phyloP scores from a whole-genome alignment of 2,888 invertebrate species.

The Pandemis cinnamomeana region DNA sequence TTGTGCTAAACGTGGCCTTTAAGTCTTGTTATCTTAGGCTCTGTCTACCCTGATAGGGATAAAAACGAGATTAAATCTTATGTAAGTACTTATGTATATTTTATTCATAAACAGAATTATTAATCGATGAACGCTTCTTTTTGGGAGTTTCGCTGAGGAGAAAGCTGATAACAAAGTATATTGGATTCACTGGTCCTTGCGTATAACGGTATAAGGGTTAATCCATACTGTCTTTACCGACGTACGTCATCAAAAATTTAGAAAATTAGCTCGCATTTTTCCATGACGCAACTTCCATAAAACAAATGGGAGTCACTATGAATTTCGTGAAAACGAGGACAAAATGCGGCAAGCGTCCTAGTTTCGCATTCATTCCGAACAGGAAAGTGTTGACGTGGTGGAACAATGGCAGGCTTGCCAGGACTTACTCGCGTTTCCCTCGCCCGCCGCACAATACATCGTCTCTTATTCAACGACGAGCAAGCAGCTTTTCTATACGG shows the following conservation, averaged over 20 bases:
- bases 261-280: background rate
- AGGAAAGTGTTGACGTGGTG: slow-evolving; percentile 37
- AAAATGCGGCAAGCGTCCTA: slow-evolving; percentile 26
- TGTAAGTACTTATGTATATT: too few relatives aligned
- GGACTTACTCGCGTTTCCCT: slow-evolving; percentile 27
- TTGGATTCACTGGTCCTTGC: too few relatives aligned
- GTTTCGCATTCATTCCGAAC: slow-evolving; percentile 31
- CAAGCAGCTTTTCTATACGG: slow-evolving; percentile 24
- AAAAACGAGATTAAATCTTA: too few relatives aligned
- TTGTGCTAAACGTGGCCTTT: too few relatives aligned
- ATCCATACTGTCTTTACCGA: background rate
- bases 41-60: too few relatives aligned
- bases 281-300: background rate
- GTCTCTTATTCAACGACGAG: slow-evolving; percentile 29
- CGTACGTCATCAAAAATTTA: background rate
- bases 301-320: slow-evolving; percentile 10
- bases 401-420: slow-evolving; percentile 34
- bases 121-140: background rate
- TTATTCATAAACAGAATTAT: too few relatives aligned
- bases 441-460: slow-evolving; percentile 27
- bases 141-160: background rate
- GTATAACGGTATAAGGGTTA: background rate
- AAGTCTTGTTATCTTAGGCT: too few relatives aligned
- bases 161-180: too few relatives aligned
- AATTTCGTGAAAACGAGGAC: slow-evolving; percentile 30